Conservation (phyloP, 2,888 invertebrate genomes). For the Zaprionus bogoriensis region DNA sequence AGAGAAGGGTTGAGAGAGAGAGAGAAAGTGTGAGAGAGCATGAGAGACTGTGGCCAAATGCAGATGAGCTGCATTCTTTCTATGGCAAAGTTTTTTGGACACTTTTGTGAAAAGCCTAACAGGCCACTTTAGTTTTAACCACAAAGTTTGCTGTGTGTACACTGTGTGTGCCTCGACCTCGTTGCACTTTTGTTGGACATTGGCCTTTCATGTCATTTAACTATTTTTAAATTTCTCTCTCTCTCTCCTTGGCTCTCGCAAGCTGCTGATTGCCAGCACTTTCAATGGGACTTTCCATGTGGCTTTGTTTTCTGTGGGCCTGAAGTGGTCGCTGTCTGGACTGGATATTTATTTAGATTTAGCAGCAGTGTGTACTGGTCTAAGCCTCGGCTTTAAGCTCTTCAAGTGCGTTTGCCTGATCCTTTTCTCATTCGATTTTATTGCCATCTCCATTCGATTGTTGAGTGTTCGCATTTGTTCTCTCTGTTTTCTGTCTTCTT, state of each 20-base stretch:
- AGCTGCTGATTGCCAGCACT: conserved; percentile 56
- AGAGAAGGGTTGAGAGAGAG: neutral
- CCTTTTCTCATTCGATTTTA: conserved; percentile 41
- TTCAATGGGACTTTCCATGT: conserved; percentile 26
- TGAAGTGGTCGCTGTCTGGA: conserved; percentile 23
- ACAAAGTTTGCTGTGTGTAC: conserved; percentile 61
- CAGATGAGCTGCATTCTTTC: conserved; percentile 64
- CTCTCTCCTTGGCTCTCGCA: neutral
- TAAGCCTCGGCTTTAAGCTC: conserved; percentile 28
- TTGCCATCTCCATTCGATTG: conserved; percentile 40
- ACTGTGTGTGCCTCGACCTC: conserved; percentile 51
- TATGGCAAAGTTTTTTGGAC: conserved; percentile 65
- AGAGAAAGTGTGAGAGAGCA: neutral
- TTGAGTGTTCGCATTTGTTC: conserved; percentile 7
- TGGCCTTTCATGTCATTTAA: conserved; percentile 76
- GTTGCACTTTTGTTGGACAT: conserved; percentile 70
- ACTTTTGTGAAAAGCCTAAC: conserved; percentile 72
- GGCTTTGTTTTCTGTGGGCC: no score
- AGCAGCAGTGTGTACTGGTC: neutral
- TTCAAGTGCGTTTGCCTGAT: neutral
- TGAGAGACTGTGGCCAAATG: conserved; percentile 36
- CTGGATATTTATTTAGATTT: conserved; percentile 41
- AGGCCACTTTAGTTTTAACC: conserved; percentile 75
- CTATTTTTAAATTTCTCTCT: conserved; percentile 36
- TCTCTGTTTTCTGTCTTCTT: neutral